These are phyloP conservation scores for Muschampia plurimacula DNA, from an alignment of 2,888 invertebrate species.

Conservation along the genomic window DNA sequence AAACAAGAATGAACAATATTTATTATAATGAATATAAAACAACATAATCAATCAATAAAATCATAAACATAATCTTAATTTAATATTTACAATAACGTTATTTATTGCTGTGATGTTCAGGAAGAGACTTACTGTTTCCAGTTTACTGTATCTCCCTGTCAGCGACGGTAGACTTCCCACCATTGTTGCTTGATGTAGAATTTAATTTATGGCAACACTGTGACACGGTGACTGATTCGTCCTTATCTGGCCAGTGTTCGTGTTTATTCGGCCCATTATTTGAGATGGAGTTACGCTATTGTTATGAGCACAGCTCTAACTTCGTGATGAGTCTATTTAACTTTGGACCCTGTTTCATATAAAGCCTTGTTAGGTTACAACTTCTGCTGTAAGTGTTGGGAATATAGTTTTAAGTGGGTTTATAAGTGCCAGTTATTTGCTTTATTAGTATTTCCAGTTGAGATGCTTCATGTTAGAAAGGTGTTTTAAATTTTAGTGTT, in stretches of 20 bases:
- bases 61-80: no score
- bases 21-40: no score
- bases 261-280: conserved; percentile 32
- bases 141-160: conserved; percentile 14
- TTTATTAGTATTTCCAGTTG: neutral
- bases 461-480: no score
- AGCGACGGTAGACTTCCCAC: conserved; percentile 1
- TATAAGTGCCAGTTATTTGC: neutral
- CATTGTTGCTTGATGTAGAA: conserved; percentile 30
- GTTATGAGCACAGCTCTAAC: conserved; percentile 5
- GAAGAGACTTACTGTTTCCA: neutral
- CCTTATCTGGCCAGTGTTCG: conserved; percentile 23
- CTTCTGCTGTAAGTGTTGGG: neutral
- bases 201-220: conserved; percentile 34
- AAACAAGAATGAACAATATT: no score
- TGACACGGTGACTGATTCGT: conserved; percentile 31
- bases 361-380: conserved; percentile 1
- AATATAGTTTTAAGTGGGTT: neutral
- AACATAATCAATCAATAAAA: no score
- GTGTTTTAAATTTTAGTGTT: no score
- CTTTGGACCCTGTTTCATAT: conserved; percentile 6
- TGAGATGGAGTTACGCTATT: conserved; percentile 23
- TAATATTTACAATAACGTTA: neutral
- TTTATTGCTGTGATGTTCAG: neutral
- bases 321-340: neutral